Evolutionary conservation across 2,797 vertebrate species (phyloP).

Genomic region (Poeciliopsis infans): DNA sequence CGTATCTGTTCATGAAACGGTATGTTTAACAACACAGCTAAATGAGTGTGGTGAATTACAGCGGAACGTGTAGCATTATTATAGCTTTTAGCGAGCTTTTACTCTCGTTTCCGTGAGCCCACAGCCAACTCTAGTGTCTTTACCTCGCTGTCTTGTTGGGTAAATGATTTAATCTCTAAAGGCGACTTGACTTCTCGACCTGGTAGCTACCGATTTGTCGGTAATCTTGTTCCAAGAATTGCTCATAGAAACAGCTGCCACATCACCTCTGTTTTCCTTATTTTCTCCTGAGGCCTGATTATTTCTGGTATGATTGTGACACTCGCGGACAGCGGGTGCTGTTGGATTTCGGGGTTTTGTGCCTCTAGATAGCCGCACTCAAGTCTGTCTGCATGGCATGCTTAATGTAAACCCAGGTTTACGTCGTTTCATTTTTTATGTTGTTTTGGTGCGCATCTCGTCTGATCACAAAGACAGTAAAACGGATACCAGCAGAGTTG

Average conservation of each 20-base stretch:
- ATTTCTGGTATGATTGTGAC: background rate
- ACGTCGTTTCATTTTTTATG: slow-evolving; percentile 8
- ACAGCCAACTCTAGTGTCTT: background rate
- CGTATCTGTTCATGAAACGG: background rate
- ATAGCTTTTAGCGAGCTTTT: background rate
- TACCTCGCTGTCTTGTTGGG: slow-evolving; percentile 16
- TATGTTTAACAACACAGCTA: slow-evolving; percentile 22
- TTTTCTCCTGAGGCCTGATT: background rate
- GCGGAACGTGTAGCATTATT: slow-evolving; percentile 9
- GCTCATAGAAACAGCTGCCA: slow-evolving; percentile 50
- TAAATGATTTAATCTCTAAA: slow-evolving; percentile 31
- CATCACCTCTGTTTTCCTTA: slow-evolving; percentile 45
- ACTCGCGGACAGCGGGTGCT: background rate
- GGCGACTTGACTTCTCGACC: slow-evolving; percentile 41
- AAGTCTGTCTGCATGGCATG: background rate
- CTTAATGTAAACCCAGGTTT: background rate
- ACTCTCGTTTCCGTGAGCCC: background rate
- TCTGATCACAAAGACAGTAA: slow-evolving; percentile 27
- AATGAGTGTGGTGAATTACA: slow-evolving; percentile 13
- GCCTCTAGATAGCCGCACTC: background rate
- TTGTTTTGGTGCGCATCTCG: slow-evolving; percentile 11
- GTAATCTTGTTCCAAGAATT: slow-evolving; percentile 58
- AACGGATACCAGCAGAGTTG: slow-evolving; percentile 24
- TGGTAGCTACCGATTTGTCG: slow-evolving; percentile 32
- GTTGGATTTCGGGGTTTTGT: slow-evolving; percentile 6